Conservation (phyloP, 2,888 invertebrate species). For the Aphodius granarius region DNA sequence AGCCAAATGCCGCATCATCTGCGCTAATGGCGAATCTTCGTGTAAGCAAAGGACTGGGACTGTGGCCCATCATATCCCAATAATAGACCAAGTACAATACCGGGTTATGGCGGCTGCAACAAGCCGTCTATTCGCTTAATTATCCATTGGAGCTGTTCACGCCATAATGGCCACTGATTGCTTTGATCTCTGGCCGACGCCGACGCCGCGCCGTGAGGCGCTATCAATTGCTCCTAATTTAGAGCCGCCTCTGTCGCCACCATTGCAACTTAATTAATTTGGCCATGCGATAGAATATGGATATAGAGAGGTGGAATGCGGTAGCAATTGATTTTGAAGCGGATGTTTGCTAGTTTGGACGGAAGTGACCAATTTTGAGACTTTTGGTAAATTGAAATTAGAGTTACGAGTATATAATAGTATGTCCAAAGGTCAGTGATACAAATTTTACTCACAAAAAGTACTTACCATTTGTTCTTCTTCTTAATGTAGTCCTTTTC, state of each 20-base stretch:
- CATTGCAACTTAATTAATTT: background rate
- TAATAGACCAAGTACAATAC: background rate
- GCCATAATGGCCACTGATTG: conserved; percentile 47
- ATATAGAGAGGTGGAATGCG: background rate
- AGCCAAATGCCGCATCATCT: conserved; percentile 10
- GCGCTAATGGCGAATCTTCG: background rate
- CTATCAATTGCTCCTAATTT: conserved; percentile 48
- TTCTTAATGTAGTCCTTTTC: conserved; percentile 98
- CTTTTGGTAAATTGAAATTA: no score
- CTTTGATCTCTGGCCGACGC: conserved; percentile 43
- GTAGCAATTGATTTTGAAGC: background rate
- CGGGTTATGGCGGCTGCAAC: background rate
- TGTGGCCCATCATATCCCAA: background rate
- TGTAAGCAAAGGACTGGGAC: background rate
- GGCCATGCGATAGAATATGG: background rate
- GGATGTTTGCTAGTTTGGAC: background rate
- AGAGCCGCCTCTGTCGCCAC: conserved; percentile 20
- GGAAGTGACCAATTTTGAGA: background rate
- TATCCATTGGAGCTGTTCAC: background rate
- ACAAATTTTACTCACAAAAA: no score
- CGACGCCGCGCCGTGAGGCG: conserved; percentile 36
- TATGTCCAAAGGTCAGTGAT: no score
- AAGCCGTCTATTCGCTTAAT: conserved; percentile 1
- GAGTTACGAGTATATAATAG: no score
- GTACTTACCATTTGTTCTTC: conserved; percentile 94